A percentile compares a stretch with the other conserved stretches of the same genome.
phyloP scores from a whole-genome alignment of 2,797 vertebrate genomes.

The Oreochromis grahami region DNA sequence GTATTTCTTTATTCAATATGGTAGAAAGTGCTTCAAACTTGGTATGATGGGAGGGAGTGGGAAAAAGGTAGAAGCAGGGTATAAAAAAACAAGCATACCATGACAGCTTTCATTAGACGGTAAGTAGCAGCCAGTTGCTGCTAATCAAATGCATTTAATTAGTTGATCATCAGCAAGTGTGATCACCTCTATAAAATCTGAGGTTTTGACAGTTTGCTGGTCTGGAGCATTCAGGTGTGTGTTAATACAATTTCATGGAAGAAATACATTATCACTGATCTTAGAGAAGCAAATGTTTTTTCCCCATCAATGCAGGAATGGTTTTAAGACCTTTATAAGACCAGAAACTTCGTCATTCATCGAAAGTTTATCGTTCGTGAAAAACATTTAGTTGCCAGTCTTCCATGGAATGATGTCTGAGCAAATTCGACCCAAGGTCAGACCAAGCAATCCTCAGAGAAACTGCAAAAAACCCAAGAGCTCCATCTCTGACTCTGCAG shows the following conservation, averaged over 20 bases:
- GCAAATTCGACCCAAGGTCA: not conserved
- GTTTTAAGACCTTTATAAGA: not conserved
- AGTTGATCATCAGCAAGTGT: not conserved
- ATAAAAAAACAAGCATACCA: not conserved
- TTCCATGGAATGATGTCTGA: not conserved
- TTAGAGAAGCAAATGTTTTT: not conserved
- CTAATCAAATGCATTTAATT: not conserved
- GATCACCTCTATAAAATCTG: not conserved
- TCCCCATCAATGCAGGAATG: not conserved
- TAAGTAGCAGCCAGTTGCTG: not conserved
- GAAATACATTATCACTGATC: not conserved
- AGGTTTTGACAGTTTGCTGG: not conserved
- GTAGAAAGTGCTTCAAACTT: not conserved
- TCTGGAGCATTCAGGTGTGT: not conserved
- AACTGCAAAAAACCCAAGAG: not conserved
- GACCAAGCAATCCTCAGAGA: not conserved
- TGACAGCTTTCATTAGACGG: not conserved
- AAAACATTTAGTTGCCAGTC: not conserved
- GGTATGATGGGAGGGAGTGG: not conserved
- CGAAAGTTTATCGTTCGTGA: accelerated
- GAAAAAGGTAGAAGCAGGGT: not conserved
- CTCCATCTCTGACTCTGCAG: not conserved
- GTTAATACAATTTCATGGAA: not conserved
- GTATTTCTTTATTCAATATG: not conserved
- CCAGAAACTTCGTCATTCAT: not conserved